phyloP scores from a whole-genome alignment of 2,113 vertebrate species.

The Casuarius casuarius region DNA sequence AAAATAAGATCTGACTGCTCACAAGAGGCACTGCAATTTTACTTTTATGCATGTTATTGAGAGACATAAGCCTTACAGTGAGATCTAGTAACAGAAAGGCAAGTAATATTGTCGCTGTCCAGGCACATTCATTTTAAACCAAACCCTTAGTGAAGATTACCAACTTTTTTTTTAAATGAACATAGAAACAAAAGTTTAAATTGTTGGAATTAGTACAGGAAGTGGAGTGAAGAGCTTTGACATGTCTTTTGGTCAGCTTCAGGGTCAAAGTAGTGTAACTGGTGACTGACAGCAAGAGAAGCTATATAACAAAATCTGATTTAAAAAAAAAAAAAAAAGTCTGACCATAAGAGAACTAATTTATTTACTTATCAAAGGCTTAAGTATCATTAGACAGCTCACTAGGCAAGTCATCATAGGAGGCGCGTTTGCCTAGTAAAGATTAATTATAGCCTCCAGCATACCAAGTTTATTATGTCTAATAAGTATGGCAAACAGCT shows the following conservation, averaged over 20 bases:
- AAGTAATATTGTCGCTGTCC: neutral
- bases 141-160: neutral
- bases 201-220: neutral
- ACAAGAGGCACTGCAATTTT: slow-evolving; percentile 55
- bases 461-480: slow-evolving; percentile 65
- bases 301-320: neutral
- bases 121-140: neutral
- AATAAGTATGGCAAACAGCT: slow-evolving; percentile 74
- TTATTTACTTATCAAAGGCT: slow-evolving; percentile 49
- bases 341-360: neutral
- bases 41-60: neutral
- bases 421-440: slow-evolving; percentile 69
- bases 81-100: neutral
- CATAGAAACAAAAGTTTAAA: neutral
- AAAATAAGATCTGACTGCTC: neutral
- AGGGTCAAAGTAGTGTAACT: neutral
- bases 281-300: neutral
- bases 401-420: slow-evolving; percentile 30
- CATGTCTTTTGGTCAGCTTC: neutral
- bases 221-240: neutral
- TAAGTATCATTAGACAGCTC: slow-evolving; percentile 41
- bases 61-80: neutral
- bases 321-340: neutral
- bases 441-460: slow-evolving; percentile 72
- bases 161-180: neutral